Conservation (phyloP, 1,140 invertebrate species). For the Ericerus pela region DNA sequence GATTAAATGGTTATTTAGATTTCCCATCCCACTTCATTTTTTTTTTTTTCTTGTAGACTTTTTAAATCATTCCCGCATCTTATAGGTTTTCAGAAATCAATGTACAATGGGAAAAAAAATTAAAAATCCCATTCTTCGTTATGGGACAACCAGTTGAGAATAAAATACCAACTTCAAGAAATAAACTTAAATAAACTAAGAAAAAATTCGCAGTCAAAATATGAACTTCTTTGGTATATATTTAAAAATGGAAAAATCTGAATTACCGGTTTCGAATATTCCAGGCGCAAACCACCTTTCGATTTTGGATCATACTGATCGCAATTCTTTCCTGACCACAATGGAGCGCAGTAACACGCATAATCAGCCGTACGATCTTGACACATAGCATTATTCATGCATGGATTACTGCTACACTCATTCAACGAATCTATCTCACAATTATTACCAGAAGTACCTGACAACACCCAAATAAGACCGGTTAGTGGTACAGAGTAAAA, state of each 20-base stretch:
- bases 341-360: conserved; percentile 62
- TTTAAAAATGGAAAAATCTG: too few species aligned
- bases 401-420: conserved; percentile 69
- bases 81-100: not conserved
- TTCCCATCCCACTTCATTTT: too few species aligned
- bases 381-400: conserved; percentile 64
- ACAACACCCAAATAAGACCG: not conserved
- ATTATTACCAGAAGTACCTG: conserved; percentile 49
- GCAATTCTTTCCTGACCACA: conserved; percentile 68
- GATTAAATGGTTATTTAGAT: too few species aligned
- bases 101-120: too few species aligned
- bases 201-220: too few species aligned
- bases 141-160: conserved; percentile 6
- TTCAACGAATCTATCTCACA: conserved; percentile 68
- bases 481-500: too few species aligned
- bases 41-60: too few species aligned
- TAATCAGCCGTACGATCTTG: conserved; percentile 64
- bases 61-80: too few species aligned
- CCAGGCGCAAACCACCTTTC: conserved; percentile 47
- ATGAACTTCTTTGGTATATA: too few species aligned
- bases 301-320: conserved; percentile 58
- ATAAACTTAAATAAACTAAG: too few species aligned
- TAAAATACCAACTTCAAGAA: too few species aligned
- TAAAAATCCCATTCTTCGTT: conserved; percentile 29
- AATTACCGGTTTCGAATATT: conserved; percentile 4